A percentile compares a stretch with the other conserved stretches of the same genome.
These are phyloP conservation scores for Cosmia trapezina DNA, from an alignment of 2,888 invertebrate species.

Conservation along the genomic window DNA sequence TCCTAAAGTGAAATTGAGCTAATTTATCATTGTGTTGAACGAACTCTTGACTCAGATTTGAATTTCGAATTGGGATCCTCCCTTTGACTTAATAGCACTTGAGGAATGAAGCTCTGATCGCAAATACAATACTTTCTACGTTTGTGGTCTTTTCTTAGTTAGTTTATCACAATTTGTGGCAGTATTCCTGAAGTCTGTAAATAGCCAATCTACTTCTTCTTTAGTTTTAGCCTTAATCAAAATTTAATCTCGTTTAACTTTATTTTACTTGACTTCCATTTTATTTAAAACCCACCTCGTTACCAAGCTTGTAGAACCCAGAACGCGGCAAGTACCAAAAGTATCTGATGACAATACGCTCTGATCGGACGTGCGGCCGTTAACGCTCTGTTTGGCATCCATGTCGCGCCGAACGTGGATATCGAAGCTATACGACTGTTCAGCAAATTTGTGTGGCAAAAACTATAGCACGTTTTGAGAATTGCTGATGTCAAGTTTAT, in stretches of 20 bases:
- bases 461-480: constrained; percentile 21
- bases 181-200: background rate
- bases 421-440: constrained; percentile 59
- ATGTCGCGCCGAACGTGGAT: constrained; percentile 60
- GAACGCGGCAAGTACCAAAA: constrained; percentile 42
- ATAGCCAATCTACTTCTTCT: background rate
- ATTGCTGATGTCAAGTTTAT: background rate
- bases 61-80: constrained; percentile 56
- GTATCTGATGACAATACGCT: constrained; percentile 67
- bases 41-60: constrained; percentile 46
- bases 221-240: background rate
- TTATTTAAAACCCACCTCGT: constrained; percentile 21
- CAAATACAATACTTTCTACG: constrained; percentile 32
- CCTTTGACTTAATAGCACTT: constrained; percentile 42
- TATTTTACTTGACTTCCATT: background rate
- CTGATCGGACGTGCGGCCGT: constrained; percentile 70
- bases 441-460: constrained; percentile 26
- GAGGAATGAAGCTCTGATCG: constrained; percentile 39
- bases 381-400: constrained; percentile 81
- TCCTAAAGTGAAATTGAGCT: constrained; percentile 42
- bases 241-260: background rate
- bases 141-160: constrained; percentile 25
- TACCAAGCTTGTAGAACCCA: constrained; percentile 33
- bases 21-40: constrained; percentile 55
- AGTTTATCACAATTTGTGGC: constrained; percentile 6